Evolutionary conservation across 37 sponge, comb jelly and placozoan species (phyloP), one percentile per base, ranked within the genome.

Genomic region (Axinella damicornis): DNA sequence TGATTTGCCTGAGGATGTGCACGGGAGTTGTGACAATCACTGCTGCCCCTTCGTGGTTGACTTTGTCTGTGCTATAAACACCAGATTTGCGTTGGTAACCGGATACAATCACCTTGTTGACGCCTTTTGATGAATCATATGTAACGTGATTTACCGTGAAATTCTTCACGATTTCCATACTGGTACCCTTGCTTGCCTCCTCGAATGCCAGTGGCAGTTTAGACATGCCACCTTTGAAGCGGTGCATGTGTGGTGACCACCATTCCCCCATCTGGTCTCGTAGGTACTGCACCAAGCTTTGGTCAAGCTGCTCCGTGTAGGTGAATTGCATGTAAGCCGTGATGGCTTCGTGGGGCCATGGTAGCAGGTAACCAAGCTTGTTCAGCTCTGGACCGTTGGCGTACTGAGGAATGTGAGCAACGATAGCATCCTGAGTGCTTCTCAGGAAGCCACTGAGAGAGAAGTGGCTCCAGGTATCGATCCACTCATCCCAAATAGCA

Each of bases 321-420:
- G 52, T 82, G 66, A 35, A 86, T 31, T 25, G 41, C 11, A 5
- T 16, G 65, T 72, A 82, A 16, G 79, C 92, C 27, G 40, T 63
- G 32, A 86, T 71, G 22, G 92, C 92, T 53, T 57, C 83, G 9
- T 82, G 66, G 20, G 92, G 83, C 92, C 92, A 91, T 65, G 87
- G 83, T 38, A 91, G 68, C 46, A 91, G 87, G 5, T 72, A n/a
- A n/a, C n/a, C n/a, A n/a, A n/a, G n/a, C n/a, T n/a, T n/a, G n/a
- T n/a, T n/a, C n/a, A n/a, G n/a, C n/a, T n/a, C n/a, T n/a, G n/a
- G n/a, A n/a, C n/a, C n/a, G n/a, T n/a, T n/a, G n/a, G n/a, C n/a
- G n/a, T n/a, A n/a, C n/a, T n/a, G n/a, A n/a, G n/a, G n/a, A n/a
- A n/a, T n/a, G n/a, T n/a, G n/a, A n/a, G n/a, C n/a, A n/a, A 71